Evolutionary conservation across 2,113 vertebrate species (phyloP).

Genomic region (Sminthopsis crassicaudata): DNA sequence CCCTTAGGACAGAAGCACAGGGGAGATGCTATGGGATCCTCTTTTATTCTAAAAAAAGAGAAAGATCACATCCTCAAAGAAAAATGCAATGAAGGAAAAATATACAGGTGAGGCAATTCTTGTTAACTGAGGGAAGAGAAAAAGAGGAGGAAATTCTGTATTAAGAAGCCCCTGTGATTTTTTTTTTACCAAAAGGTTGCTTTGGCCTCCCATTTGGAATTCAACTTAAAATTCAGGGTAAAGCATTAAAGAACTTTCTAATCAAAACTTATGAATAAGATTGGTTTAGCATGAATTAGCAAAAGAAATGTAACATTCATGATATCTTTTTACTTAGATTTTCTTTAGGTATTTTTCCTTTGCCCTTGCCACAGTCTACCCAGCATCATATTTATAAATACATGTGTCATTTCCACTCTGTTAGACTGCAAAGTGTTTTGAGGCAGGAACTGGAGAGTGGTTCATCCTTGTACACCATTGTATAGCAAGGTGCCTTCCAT

Average conservation of each 20-base stretch:
- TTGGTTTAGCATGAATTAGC: not conserved
- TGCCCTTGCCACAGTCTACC: not conserved
- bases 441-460: not conserved
- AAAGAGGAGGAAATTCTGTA: not conserved
- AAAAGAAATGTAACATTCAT: not conserved
- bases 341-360: not conserved
- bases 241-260: not conserved
- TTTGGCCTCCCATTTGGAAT: not conserved
- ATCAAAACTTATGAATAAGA: not conserved
- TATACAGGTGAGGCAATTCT: not conserved
- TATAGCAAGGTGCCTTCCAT: not conserved
- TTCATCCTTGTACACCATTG: not conserved
- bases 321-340: not conserved
- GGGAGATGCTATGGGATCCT: not conserved
- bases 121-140: not conserved
- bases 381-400: not conserved
- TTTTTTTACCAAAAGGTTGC: not conserved
- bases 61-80: not conserved
- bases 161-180: too few species aligned
- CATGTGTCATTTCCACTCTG: not conserved
- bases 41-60: not conserved
- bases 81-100: not conserved
- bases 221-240: not conserved
- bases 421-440: not conserved
- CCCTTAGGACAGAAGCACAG: not conserved